Evolutionary conservation across 1,140 invertebrate species (phyloP).

Genomic region (Nasonia vitripennis): DNA sequence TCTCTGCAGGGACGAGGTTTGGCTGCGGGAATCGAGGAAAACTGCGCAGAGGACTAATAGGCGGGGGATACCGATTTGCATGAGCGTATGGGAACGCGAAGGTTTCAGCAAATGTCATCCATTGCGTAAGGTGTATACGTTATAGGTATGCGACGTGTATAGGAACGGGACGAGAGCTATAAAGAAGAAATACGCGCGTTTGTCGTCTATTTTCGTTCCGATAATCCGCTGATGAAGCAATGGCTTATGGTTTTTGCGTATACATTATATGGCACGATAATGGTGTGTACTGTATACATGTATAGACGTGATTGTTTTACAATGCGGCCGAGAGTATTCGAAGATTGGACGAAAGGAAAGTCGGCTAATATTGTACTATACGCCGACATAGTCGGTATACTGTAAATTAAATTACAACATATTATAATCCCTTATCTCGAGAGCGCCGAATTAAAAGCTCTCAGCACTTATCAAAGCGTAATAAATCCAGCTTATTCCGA

Average conservation of each 20-base stretch:
- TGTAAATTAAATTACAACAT: background rate
- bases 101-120: constrained; percentile 3
- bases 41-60: background rate
- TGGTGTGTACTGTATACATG: too few relatives aligned
- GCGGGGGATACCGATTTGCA: background rate
- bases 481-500: background rate
- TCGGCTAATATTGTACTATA: background rate
- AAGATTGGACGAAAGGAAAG: background rate
- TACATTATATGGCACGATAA: too few relatives aligned
- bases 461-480: background rate
- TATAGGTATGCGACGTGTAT: background rate
- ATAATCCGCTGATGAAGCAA: background rate
- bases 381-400: too few relatives aligned
- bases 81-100: background rate
- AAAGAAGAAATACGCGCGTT: background rate
- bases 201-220: background rate
- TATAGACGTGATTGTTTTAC: background rate
- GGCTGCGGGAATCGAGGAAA: too few relatives aligned
- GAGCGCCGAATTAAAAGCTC: constrained; percentile 2
- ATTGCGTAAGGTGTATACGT: background rate
- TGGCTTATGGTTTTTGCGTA: background rate
- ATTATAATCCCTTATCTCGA: background rate
- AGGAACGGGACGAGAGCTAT: background rate
- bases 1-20: too few relatives aligned
- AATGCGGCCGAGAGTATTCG: background rate